Base-by-base conservation (phyloP, 1,140 invertebrate genomes). In the Laupala kohalensis region DNA sequence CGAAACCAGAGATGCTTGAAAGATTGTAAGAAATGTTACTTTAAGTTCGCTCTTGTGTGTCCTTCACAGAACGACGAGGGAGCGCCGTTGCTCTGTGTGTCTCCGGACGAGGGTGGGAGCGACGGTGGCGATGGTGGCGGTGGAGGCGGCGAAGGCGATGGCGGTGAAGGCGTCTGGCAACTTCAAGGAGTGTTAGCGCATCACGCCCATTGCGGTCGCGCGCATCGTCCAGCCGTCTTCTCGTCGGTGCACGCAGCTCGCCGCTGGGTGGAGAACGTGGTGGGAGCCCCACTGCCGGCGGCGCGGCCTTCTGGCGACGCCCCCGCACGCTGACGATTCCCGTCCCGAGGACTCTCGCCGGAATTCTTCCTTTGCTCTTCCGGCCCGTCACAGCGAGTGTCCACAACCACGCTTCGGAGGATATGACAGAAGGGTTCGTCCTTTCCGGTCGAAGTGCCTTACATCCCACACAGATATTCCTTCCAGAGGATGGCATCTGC, bases 51-150 rank as follows among this genome's bases (percentile, higher is more conserved):
- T n/a, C n/a, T n/a, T n/a, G 19, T 64, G 5, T 6, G 6, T 26
- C 13, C 23, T 25, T 82, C 83, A 73, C 73, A 89, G 87, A 87
- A 87, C 75, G 86, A 88, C 76, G 85, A 87, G 79, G 87, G 87
- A 64, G 84, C 86, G 9, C 86, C 87, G 23, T 75, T 88, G 53
- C 87, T 88, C 84, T 89, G 88, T 74, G 80, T 83, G 73, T 84
- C 78, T 30, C 37, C 37, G 37, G 37, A 53, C 37, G 37, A 19
- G 9, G 37, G 37, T 19, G 37, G 19, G 37, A 13, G 9, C 37
- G n/a, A n/a, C n/a, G 37, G 37, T 19, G 37, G 37, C 37, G 37
- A 53, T 19, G 84, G 86, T 67, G 79, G 78, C 13, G 82, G 80
- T 53, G 37, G 19, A 19, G 82, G 80, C 37, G 78, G 78, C 70